These are phyloP conservation scores for Caligus rogercresseyi DNA, from an alignment of 1,140 invertebrate genomes.

Conservation along the genomic window DNA sequence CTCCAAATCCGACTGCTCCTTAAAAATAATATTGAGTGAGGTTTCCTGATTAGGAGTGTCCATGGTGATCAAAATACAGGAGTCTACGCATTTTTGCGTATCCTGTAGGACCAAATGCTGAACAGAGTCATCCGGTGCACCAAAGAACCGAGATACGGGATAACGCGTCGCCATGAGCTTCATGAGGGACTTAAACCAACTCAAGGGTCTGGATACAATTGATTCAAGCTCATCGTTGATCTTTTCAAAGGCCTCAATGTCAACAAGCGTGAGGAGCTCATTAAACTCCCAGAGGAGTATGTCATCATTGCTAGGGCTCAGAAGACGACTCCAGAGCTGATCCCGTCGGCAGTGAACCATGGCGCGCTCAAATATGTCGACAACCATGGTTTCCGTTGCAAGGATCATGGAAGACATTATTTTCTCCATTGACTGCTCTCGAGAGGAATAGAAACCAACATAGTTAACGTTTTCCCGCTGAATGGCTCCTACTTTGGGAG, in stretches of 20 bases:
- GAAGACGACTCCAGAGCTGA: constrained; percentile 1
- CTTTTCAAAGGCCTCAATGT: not conserved
- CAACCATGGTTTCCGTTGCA: not conserved
- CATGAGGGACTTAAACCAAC: constrained; percentile 6
- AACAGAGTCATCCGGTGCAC: not conserved
- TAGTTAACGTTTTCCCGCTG: constrained; percentile 47
- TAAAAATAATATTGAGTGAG: not conserved
- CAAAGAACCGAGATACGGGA: not conserved
- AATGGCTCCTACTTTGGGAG: not conserved
- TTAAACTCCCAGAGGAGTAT: not conserved
- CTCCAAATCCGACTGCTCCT: not conserved
- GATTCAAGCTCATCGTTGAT: not conserved
- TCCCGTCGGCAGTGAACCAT: not conserved
- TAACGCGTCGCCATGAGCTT: not conserved
- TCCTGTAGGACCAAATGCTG: not conserved
- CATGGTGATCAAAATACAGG: not conserved
- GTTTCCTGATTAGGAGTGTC: not conserved
- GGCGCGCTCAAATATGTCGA: not conserved
- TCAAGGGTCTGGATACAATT: not conserved
- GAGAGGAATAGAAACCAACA: constrained; percentile 52
- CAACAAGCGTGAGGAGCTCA: not conserved
- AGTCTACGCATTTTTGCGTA: not conserved
- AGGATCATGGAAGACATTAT: constrained; percentile 31
- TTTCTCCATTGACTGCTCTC: constrained; percentile 51
- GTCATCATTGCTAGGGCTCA: not conserved